Evolutionary conservation across 1,140 invertebrate species (phyloP).

Genomic region (Hetaerina americana): DNA sequence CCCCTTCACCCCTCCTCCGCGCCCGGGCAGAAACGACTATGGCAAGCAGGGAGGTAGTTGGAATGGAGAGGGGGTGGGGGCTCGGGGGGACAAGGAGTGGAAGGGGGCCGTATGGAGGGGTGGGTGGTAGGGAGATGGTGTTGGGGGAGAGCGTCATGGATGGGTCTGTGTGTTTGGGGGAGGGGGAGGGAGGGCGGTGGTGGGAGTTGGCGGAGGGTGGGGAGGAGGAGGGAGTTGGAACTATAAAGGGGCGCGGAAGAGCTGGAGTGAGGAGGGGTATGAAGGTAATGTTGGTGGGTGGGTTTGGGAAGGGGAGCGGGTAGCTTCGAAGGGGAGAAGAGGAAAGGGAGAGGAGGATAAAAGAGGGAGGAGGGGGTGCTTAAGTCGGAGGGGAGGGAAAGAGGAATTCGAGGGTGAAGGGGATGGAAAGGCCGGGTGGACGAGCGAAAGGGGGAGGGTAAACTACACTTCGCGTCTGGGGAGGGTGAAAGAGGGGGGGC

Average conservation of each 20-base stretch:
- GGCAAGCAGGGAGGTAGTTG: conserved; percentile 12
- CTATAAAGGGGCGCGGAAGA: conserved; percentile 1
- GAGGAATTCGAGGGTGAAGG: neutral
- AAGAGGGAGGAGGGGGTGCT: neutral
- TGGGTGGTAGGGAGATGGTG: neutral
- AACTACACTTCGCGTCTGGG: neutral
- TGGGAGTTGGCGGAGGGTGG: neutral
- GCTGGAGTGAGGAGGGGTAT: neutral
- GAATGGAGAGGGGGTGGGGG: conserved; percentile 1
- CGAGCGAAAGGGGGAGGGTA: too few species aligned
- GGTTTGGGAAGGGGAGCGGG: neutral
- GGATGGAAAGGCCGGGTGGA: neutral
- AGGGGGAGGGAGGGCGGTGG: neutral
- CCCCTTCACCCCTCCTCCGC: conserved; percentile 7
- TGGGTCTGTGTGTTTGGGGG: neutral
- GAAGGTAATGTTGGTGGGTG: neutral
- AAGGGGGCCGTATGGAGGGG: too few species aligned
- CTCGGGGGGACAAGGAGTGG: neutral
- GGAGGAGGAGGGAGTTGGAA: neutral
- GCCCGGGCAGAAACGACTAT: conserved; percentile 14
- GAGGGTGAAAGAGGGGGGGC: neutral
- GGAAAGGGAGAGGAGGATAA: neutral
- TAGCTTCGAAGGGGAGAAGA: neutral
- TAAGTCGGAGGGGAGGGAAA: neutral
- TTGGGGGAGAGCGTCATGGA: too few species aligned